Percentiles rank a stretch among this genome's conserved stretches.
Evolutionary conservation across 2,113 vertebrate genomes (phyloP).

Genomic region (Rousettus leschenaultii): DNA sequence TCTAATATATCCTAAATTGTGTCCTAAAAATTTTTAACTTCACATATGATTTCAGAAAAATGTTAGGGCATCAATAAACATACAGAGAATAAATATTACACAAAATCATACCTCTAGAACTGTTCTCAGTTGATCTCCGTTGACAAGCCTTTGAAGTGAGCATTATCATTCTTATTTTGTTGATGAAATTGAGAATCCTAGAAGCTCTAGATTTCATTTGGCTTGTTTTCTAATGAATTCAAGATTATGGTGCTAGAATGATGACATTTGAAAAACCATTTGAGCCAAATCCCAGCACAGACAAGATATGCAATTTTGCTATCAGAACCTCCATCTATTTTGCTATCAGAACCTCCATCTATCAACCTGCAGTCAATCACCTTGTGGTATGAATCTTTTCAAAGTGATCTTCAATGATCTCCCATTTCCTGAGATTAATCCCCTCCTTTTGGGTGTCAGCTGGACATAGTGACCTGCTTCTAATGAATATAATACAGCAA

Average conservation of each 20-base stretch:
- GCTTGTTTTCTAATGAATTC: background rate
- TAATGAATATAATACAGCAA: background rate
- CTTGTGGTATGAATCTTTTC: background rate
- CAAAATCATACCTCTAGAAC: background rate
- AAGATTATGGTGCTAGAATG: background rate
- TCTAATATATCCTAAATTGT: background rate
- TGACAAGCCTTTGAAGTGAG: background rate
- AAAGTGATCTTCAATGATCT: background rate
- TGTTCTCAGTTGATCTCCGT: constrained; percentile 32
- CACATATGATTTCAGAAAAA: constrained; percentile 1
- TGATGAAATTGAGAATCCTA: background rate
- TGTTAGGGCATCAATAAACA: background rate
- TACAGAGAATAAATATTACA: background rate
- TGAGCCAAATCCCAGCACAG: background rate
- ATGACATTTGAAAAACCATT: background rate
- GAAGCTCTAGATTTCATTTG: background rate
- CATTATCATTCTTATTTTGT: background rate
- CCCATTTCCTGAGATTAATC: background rate
- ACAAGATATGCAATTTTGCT: background rate
- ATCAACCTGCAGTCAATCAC: background rate
- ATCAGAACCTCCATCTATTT: background rate
- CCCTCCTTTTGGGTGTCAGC: background rate
- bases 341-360: background rate
- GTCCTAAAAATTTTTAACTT: background rate
- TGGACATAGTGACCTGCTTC: background rate